Evolutionary conservation across 2,888 invertebrate species (phyloP).

Genomic region (Mylabris sibirica): DNA sequence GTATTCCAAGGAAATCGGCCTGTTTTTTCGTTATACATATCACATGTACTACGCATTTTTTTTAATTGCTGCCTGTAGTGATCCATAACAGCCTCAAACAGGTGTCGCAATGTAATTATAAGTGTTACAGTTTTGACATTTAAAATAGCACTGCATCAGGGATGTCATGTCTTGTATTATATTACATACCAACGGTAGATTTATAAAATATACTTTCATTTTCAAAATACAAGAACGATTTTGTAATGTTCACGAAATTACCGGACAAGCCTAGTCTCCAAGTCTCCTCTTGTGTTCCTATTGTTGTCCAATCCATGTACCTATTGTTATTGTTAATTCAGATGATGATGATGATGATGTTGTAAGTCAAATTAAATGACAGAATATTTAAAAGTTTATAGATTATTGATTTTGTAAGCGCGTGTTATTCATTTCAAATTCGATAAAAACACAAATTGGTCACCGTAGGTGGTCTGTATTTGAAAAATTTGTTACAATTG

Average conservation of each 20-base stretch:
- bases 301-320: background rate
- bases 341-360: slow-evolving; percentile 14
- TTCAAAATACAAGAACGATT: slow-evolving; percentile 30
- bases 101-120: slow-evolving; percentile 39
- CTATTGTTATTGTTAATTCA: slow-evolving; percentile 21
- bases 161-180: slow-evolving; percentile 31
- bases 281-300: slow-evolving; percentile 8
- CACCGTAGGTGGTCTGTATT: background rate
- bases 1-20: slow-evolving; percentile 5
- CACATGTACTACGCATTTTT: slow-evolving; percentile 10
- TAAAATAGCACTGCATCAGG: slow-evolving; percentile 41
- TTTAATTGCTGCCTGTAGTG: slow-evolving; percentile 34
- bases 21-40: background rate
- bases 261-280: slow-evolving; percentile 27
- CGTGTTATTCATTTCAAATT: background rate
- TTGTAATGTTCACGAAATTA: slow-evolving; percentile 29
- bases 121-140: slow-evolving; percentile 44
- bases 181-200: background rate
- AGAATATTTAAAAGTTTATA: slow-evolving; percentile 8
- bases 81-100: slow-evolving; percentile 32
- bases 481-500: background rate
- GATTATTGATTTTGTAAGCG: slow-evolving; percentile 9
- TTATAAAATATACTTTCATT: slow-evolving; percentile 31
- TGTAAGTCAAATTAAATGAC: slow-evolving; percentile 15
- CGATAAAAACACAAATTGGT: slow-evolving; percentile 3